Percentiles rank a stretch among this genome's conserved stretches.
phyloP scores from a whole-genome alignment of 92 coral and sea anemone species.

The Paragorgia papillata region DNA sequence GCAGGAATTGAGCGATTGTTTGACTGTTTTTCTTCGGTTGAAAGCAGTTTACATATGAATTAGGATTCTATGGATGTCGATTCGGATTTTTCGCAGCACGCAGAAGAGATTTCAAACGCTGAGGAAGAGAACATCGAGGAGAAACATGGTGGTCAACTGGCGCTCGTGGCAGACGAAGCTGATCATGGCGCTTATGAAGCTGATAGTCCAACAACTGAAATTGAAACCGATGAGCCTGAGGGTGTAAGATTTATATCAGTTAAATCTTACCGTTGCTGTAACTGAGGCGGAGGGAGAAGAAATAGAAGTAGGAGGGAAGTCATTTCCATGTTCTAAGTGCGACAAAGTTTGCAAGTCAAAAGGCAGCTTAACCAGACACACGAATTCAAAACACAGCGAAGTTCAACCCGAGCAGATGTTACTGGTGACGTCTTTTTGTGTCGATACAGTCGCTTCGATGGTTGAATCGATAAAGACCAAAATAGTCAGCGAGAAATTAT shows the following conservation, averaged over 20 bases:
- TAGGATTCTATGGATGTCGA: no score
- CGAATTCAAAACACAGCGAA: conserved; percentile 19
- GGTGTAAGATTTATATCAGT: conserved; percentile 6
- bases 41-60: no score
- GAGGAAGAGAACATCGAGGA: conserved; percentile 24
- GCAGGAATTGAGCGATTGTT: no score
- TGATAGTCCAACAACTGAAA: no score
- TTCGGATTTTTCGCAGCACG: no score
- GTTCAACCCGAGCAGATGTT: conserved; percentile 1
- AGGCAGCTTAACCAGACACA: conserved; percentile 22
- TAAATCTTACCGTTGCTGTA: neutral
- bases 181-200: neutral
- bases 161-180: neutral
- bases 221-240: no score
- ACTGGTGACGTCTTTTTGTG: conserved; percentile 3
- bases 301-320: conserved; percentile 11
- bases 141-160: neutral
- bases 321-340: conserved; percentile 16
- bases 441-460: conserved; percentile 1
- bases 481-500: conserved; percentile 22
- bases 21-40: no score
- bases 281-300: conserved; percentile 26
- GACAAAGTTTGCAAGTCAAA: conserved; percentile 35
- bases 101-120: conserved; percentile 22
- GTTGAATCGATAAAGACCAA: conserved; percentile 18